Evolutionary conservation across 2,113 vertebrate species (phyloP).

Genomic region (Austrofundulus limnaeus): DNA sequence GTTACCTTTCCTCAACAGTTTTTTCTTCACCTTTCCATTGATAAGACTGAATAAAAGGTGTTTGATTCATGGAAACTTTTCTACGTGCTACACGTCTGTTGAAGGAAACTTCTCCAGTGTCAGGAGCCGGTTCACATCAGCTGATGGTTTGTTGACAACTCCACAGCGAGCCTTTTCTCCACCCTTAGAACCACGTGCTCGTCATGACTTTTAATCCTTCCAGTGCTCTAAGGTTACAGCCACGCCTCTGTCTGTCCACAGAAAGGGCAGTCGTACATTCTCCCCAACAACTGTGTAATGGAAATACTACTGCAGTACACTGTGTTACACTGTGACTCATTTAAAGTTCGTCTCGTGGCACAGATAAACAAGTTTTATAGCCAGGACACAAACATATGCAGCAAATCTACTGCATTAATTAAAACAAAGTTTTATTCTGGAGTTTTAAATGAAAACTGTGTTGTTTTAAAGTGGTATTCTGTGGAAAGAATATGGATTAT

Average conservation of each 20-base stretch:
- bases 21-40: background rate
- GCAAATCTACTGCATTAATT: background rate
- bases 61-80: background rate
- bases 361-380: background rate
- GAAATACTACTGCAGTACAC: constrained; percentile 47
- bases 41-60: too few species aligned
- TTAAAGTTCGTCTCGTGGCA: constrained; percentile 1
- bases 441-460: too few species aligned
- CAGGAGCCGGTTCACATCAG: constrained; percentile 14
- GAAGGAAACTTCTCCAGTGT: constrained; percentile 11
- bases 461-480: too few species aligned
- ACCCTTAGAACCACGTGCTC: constrained; percentile 65
- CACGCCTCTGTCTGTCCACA: constrained; percentile 9
- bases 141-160: constrained; percentile 72
- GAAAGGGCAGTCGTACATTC: constrained; percentile 27
- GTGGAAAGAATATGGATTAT: too few species aligned
- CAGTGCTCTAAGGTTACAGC: constrained; percentile 40
- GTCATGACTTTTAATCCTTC: constrained; percentile 43
- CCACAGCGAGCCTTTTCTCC: constrained; percentile 61
- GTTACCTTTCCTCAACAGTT: background rate
- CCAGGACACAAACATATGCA: background rate
- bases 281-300: constrained; percentile 49
- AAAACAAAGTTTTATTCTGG: too few species aligned
- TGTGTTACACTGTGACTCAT: background rate
- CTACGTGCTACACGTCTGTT: constrained; percentile 52